Percentiles rank a stretch among this genome's conserved stretches.
Conservation (phyloP, 2,113 vertebrate species). For the Gracilinanus agilis region DNA sequence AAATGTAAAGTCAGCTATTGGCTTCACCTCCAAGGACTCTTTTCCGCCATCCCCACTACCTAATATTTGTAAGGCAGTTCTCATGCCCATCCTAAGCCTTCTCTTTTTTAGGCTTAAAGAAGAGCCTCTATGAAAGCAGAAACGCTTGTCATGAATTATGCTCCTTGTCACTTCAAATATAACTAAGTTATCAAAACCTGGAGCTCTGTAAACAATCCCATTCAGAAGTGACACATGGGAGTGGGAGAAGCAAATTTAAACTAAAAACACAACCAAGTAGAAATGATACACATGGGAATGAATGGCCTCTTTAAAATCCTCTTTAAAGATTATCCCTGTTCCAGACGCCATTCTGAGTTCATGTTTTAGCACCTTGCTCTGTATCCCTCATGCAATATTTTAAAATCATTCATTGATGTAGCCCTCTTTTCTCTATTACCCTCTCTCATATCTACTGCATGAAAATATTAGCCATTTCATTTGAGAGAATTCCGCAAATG, state of each 20-base stretch:
- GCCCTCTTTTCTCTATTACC: not conserved
- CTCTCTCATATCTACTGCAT: not conserved
- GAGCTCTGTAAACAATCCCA: not conserved
- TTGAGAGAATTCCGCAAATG: conserved; percentile 13
- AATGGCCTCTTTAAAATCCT: not conserved
- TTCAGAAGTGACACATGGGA: not conserved
- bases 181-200: not conserved
- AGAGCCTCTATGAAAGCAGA: not conserved
- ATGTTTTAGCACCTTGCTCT: not conserved
- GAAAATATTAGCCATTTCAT: not conserved
- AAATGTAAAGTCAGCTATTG: not conserved
- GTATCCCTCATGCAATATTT: not conserved
- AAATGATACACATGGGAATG: not conserved
- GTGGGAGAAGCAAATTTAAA: conserved; percentile 1
- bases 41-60: not conserved
- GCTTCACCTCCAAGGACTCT: not conserved
- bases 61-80: not conserved
- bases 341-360: not conserved
- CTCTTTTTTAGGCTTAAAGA: conserved; percentile 4
- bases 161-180: conserved; percentile 12
- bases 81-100: not conserved
- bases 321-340: not conserved
- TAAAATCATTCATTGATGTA: not conserved
- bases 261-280: conserved; percentile 20
- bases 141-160: not conserved